A percentile compares a stretch with the other conserved stretches of the same genome.
phyloP scores from a whole-genome alignment of 2,797 vertebrate genomes.

The Masticophis lateralis region DNA sequence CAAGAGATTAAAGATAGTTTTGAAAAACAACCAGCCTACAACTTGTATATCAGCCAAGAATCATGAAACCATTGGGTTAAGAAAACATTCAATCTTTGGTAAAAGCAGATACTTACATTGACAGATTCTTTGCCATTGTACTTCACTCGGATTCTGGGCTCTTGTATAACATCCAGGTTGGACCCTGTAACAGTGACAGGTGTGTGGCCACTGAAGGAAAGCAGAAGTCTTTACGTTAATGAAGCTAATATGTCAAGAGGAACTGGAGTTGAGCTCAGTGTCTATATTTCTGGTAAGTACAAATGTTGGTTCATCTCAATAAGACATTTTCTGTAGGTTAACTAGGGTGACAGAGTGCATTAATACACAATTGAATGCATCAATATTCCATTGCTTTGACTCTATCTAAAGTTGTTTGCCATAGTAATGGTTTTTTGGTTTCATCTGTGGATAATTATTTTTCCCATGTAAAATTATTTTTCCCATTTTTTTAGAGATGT shows the following conservation, averaged over 20 bases:
- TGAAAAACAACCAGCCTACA: neutral
- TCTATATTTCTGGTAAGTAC: neutral
- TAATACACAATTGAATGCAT: neutral
- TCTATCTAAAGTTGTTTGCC: neutral
- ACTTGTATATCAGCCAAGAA: neutral
- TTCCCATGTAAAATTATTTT: neutral
- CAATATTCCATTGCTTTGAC: neutral
- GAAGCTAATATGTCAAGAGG: neutral
- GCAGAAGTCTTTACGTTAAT: slow-evolving; percentile 37
- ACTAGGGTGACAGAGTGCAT: neutral
- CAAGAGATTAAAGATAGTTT: neutral
- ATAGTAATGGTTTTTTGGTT: neutral
- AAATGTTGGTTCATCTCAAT: neutral
- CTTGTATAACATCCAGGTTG: slow-evolving; percentile 96
- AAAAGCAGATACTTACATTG: slow-evolving; percentile 81
- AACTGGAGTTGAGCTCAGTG: neutral
- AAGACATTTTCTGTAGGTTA: slow-evolving; percentile 22
- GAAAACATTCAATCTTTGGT: rapidly evolving
- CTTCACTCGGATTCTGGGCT: slow-evolving; percentile 92
- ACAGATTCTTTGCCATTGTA: slow-evolving; percentile 91
- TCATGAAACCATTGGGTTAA: neutral
- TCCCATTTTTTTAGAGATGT: neutral
- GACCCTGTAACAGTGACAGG: slow-evolving; percentile 90
- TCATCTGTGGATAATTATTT: slow-evolving; percentile 14
- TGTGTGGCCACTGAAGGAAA: slow-evolving; percentile 84